A percentile compares a stretch with the other conserved stretches of the same genome.
These are phyloP conservation scores for Anthopleura xanthogrammica DNA, from an alignment of 92 coral and sea anemone genomes.

Conservation along the genomic window DNA sequence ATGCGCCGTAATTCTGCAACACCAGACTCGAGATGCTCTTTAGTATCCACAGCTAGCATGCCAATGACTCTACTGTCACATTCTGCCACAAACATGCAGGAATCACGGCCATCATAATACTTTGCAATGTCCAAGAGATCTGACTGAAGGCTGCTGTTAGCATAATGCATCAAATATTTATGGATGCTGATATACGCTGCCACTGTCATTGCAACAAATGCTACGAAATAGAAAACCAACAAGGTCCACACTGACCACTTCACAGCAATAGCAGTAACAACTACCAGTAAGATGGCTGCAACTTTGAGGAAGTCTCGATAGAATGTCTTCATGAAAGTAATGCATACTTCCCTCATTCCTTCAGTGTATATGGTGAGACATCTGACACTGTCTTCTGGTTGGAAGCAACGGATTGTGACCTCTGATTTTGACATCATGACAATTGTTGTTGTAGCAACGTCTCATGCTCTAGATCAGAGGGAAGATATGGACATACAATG, in stretches of 20 bases:
- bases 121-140: slow-evolving; percentile 67
- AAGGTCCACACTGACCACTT: slow-evolving; percentile 50
- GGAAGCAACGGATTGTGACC: slow-evolving; percentile 51
- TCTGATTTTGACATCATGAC: neutral
- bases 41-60: slow-evolving; percentile 59
- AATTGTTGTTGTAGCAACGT: neutral
- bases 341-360: slow-evolving; percentile 41
- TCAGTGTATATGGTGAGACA: slow-evolving; percentile 55
- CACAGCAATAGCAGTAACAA: slow-evolving; percentile 45
- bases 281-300: slow-evolving; percentile 30
- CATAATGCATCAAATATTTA: slow-evolving; percentile 33
- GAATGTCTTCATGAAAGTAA: slow-evolving; percentile 23
- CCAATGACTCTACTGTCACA: slow-evolving; percentile 60
- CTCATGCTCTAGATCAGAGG: neutral
- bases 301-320: slow-evolving; percentile 41
- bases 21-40: slow-evolving; percentile 60
- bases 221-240: slow-evolving; percentile 32
- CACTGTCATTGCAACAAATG: slow-evolving; percentile 44
- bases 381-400: slow-evolving; percentile 29
- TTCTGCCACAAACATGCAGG: slow-evolving; percentile 77
- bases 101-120: slow-evolving; percentile 46
- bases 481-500: neutral
- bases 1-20: slow-evolving; percentile 70
- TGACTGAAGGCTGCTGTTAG: slow-evolving; percentile 35
- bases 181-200: slow-evolving; percentile 51